Conservation (phyloP, 2,888 invertebrate species). For the Sicus ferrugineus region DNA sequence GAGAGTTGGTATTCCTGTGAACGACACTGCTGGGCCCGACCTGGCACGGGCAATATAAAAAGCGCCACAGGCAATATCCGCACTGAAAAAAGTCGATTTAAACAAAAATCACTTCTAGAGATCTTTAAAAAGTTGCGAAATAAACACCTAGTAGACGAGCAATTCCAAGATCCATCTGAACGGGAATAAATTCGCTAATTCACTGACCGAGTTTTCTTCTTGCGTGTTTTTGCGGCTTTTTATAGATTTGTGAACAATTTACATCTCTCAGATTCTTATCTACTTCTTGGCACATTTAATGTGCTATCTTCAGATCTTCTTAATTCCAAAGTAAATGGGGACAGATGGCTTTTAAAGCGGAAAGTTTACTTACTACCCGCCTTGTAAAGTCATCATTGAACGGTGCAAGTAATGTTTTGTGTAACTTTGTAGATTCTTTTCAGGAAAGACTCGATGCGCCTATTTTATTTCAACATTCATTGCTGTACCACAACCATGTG, state of each 20-base stretch:
- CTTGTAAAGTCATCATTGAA: no score
- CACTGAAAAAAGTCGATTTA: no score
- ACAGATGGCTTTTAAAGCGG: background rate
- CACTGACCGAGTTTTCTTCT: background rate
- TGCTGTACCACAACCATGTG: no score
- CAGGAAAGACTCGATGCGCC: no score
- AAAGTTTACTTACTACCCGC: background rate
- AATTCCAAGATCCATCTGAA: background rate
- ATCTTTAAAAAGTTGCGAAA: background rate
- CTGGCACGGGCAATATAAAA: background rate
- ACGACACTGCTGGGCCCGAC: conserved; percentile 33
- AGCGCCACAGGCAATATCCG: background rate
- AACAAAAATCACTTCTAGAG: no score
- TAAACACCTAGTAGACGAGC: background rate
- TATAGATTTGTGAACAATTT: no score
- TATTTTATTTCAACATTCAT: no score
- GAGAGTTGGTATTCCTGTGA: conserved; percentile 43
- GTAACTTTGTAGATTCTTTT: no score
- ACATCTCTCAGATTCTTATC: background rate
- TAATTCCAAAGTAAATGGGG: no score
- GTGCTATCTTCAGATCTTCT: no score
- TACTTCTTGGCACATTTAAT: background rate
- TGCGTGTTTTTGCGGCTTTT: no score
- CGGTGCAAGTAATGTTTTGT: no score
- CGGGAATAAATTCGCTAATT: background rate